Base-by-base conservation (phyloP, 2,888 invertebrate genomes). In the Napeogenes inachia region DNA sequence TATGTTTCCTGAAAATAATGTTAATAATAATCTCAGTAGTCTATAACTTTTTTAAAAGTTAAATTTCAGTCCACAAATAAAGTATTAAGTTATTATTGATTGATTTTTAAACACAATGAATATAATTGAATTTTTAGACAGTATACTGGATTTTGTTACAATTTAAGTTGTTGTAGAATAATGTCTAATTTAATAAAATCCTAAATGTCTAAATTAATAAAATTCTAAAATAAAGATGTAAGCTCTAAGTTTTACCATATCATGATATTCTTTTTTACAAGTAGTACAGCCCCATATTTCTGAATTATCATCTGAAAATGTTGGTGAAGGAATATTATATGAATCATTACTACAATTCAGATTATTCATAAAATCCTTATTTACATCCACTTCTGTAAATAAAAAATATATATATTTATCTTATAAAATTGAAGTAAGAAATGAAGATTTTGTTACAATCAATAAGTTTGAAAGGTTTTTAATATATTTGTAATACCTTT, bases 291-390 rank as follows among this genome's bases (percentile, higher is more conserved):
- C 73, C 83, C 81, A 85, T 3, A 80, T 63, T 42, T 77, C 80
- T 2, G 78, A 72, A 59, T 77, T 78, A 30, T 84, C 81, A 45
- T 80, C 81, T 33, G 80, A 80, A 64, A 79, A 80, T 54, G 71
- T 70, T 50, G 87, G 84, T 33, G 85, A 85, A 45, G 82, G 81
- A 57, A 81, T 74, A 58, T 82, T 79, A 66, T 75, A 85, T 12
- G 78, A 79, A 33, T 82, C 82, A 64, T 82, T 82, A 73, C 79
- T 83, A 45, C 80, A 77, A 38, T 68, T 73, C 63, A 73, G 69
- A 5, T 66, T 62, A 46, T 64, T 68, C 57, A 62, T 73, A 12
- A 67, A 64, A 30, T 57, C 58, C 32, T 45, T 54, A 30, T 46
- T 10, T 10, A 54, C 35, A 46, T 62, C 54, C 8, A 21, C 54